Conservation (phyloP, 92 coral and sea anemone species). For the Isaurus tuberculatus region DNA sequence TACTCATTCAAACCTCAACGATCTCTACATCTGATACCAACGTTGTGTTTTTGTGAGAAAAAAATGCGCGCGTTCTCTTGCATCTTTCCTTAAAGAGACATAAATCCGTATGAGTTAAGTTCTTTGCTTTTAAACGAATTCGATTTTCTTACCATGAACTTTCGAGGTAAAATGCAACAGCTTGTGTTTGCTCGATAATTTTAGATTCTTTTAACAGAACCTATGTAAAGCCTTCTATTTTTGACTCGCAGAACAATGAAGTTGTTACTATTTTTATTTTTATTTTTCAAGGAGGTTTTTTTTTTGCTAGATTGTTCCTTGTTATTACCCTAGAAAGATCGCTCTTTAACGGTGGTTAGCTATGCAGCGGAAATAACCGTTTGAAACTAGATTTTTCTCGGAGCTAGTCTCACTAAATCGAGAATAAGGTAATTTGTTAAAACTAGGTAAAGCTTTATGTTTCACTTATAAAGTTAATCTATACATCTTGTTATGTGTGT, state of each 20-base stretch:
- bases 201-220: too few relatives aligned
- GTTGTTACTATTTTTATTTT: too few relatives aligned
- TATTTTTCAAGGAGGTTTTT: too few relatives aligned
- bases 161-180: background rate
- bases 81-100: background rate
- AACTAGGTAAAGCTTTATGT: background rate
- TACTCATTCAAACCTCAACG: background rate
- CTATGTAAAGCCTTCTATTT: slow-evolving; percentile 1
- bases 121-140: background rate
- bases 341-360: background rate
- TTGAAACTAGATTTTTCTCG: background rate
- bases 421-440: background rate
- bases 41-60: background rate
- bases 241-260: background rate
- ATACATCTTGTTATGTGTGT: background rate
- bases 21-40: background rate
- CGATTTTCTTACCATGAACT: background rate
- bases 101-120: background rate
- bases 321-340: background rate
- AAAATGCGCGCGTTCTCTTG: background rate
- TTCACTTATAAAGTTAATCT: background rate
- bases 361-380: slow-evolving; percentile 6
- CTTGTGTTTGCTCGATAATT: too few relatives aligned
- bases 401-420: background rate
- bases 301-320: too few relatives aligned